Evolutionary conservation across 2,888 invertebrate species (phyloP).

Genomic region (Tipula helvola): DNA sequence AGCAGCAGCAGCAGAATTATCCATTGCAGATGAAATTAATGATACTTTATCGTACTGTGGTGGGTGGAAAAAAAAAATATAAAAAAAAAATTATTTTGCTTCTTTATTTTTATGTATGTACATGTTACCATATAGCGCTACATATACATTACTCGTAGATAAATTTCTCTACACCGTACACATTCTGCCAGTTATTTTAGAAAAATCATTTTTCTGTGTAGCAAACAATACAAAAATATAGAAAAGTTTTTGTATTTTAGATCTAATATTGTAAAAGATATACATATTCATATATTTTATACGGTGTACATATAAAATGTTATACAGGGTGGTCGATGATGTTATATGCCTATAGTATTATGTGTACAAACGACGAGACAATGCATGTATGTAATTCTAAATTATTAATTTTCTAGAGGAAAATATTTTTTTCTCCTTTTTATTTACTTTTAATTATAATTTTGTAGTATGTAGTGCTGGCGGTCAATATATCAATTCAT

Average conservation of each 20-base stretch:
- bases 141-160: background rate
- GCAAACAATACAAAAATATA: background rate
- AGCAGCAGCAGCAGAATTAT: background rate
- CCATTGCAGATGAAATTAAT: conserved; percentile 4
- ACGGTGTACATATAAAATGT: background rate
- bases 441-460: background rate
- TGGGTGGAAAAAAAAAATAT: background rate
- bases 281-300: background rate
- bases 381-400: background rate
- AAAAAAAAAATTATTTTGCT: background rate
- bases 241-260: background rate
- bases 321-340: background rate
- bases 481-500: background rate
- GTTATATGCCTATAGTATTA: background rate
- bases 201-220: background rate
- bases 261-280: background rate
- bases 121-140: background rate
- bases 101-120: background rate
- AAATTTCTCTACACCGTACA: background rate
- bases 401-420: background rate
- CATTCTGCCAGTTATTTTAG: background rate
- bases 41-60: background rate
- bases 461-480: background rate
- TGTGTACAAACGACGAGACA: background rate
- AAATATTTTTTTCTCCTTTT: background rate